Conservation (phyloP, 2,888 invertebrate genomes). For the Phengaris arion region DNA sequence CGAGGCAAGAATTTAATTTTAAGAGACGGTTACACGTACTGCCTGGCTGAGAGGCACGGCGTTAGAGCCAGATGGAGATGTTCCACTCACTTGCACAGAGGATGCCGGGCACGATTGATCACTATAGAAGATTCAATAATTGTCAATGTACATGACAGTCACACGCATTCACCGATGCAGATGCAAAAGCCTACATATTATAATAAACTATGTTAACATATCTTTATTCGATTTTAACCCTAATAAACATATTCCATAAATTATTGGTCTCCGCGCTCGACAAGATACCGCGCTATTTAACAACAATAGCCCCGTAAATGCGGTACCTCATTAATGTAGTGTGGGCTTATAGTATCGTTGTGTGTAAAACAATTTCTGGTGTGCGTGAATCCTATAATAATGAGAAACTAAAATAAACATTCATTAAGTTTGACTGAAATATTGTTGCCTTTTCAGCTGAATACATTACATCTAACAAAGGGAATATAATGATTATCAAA, state of each 20-base stretch:
- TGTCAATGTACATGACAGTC: slow-evolving; percentile 34
- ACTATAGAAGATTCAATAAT: slow-evolving; percentile 39
- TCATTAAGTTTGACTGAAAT: background rate
- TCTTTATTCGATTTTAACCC: background rate
- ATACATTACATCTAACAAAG: slow-evolving; percentile 41
- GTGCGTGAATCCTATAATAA: no score
- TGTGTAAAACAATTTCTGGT: no score
- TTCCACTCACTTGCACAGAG: slow-evolving; percentile 48
- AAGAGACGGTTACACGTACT: slow-evolving; percentile 49
- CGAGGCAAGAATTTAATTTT: slow-evolving; percentile 46
- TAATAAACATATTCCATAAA: no score
- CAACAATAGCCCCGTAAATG: no score
- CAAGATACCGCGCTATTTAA: no score
- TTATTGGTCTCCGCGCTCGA: no score
- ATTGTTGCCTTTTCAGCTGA: slow-evolving; percentile 35
- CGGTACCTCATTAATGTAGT: no score
- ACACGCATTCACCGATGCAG: slow-evolving; percentile 35
- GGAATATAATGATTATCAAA: slow-evolving; percentile 43
- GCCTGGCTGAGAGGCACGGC: slow-evolving; percentile 33
- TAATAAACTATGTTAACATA: background rate
- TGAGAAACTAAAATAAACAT: no score
- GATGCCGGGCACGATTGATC: slow-evolving; percentile 45
- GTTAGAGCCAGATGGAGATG: slow-evolving; percentile 51
- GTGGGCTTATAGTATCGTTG: no score
- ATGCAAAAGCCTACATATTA: background rate